phyloP scores from a whole-genome alignment of 2,797 vertebrate species.

The Pseudochirops cupreus region DNA sequence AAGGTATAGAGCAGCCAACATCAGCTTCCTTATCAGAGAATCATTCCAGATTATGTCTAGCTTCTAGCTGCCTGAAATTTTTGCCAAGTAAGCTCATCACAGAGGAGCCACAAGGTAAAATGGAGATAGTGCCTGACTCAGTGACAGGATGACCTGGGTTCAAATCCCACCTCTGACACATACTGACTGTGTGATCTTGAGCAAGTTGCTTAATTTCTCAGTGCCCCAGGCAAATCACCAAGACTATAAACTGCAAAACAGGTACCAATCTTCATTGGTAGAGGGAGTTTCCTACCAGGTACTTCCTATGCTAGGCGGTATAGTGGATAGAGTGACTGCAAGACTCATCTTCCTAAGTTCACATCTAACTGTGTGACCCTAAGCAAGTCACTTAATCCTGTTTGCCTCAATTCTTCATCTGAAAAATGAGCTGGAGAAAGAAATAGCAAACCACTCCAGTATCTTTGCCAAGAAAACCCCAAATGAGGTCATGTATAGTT shows the following conservation, averaged over 20 bases:
- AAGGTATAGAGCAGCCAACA: background rate
- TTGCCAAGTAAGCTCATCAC: background rate
- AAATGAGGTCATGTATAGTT: background rate
- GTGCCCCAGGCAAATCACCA: too few relatives aligned
- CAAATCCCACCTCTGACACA: too few relatives aligned
- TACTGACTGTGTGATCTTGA: too few relatives aligned
- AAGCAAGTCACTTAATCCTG: background rate
- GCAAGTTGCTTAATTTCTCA: too few relatives aligned
- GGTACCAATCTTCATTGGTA: too few relatives aligned
- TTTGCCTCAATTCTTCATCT: background rate
- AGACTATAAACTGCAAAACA: too few relatives aligned
- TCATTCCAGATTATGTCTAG: background rate
- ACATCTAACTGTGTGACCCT: too few relatives aligned
- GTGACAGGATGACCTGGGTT: background rate
- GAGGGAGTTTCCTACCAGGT: background rate
- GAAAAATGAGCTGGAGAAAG: background rate
- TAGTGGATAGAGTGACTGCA: too few relatives aligned
- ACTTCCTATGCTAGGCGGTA: background rate
- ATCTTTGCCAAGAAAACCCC: background rate
- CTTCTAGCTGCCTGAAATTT: background rate
- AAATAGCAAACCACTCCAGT: background rate
- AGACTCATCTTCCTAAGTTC: too few relatives aligned
- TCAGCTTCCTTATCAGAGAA: background rate
- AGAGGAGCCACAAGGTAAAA: background rate
- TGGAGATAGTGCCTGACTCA: background rate